Percentiles rank a stretch among this genome's conserved stretches.
These are phyloP conservation scores for Adelognathus sp. DNA, from an alignment of 2,888 invertebrate genomes.

Conservation along the genomic window DNA sequence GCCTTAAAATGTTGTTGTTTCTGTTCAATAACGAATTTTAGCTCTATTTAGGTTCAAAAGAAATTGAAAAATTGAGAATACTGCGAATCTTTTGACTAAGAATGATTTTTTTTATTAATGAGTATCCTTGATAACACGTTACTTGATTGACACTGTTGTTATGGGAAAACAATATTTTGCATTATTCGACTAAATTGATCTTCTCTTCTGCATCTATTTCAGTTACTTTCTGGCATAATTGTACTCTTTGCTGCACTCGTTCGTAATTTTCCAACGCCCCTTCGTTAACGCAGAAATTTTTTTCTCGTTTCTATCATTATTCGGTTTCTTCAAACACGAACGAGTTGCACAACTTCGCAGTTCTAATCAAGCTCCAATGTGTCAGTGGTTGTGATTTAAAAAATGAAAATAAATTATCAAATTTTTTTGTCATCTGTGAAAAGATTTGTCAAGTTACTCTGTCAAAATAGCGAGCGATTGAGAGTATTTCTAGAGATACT, in stretches of 20 bases:
- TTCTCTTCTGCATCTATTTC: too few relatives aligned
- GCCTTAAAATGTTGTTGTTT: too few relatives aligned
- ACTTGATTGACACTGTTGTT: too few relatives aligned
- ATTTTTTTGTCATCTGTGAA: background rate
- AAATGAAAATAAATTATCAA: background rate
- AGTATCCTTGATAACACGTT: too few relatives aligned
- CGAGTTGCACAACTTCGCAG: background rate
- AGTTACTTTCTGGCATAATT: background rate
- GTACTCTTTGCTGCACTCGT: background rate
- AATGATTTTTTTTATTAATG: too few relatives aligned
- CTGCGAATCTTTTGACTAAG: too few relatives aligned
- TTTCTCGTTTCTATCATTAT: background rate
- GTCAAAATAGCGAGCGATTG: background rate
- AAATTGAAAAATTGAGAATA: too few relatives aligned
- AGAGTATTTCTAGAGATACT: background rate
- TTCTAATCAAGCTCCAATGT: background rate
- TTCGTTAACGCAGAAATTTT: background rate
- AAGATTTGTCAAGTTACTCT: background rate
- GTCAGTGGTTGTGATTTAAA: background rate
- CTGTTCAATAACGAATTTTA: too few relatives aligned
- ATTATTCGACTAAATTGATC: too few relatives aligned
- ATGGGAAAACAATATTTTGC: too few relatives aligned
- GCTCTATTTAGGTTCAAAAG: too few relatives aligned
- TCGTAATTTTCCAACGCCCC: background rate
- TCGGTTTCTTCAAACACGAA: background rate